These are phyloP conservation scores for Strix aluco DNA, from an alignment of 2,113 vertebrate genomes.

Conservation along the genomic window DNA sequence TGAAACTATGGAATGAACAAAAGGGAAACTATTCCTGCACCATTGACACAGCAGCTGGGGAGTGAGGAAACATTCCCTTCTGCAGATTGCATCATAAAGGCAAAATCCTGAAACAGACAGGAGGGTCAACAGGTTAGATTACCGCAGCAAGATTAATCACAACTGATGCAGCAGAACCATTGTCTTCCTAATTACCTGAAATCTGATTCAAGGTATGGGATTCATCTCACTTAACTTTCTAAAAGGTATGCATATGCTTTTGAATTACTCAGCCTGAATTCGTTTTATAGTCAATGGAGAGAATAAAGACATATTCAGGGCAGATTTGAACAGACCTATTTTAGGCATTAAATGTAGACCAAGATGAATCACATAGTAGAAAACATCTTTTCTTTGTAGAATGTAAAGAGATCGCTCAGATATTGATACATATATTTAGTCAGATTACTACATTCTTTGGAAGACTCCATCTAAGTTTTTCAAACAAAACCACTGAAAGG, in stretches of 20 bases:
- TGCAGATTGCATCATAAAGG: background rate
- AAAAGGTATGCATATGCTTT: background rate
- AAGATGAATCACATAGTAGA: background rate
- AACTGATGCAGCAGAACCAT: background rate
- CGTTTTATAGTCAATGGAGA: background rate
- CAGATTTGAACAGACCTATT: background rate
- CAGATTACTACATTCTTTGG: background rate
- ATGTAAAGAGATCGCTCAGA: background rate
- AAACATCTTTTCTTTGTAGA: background rate
- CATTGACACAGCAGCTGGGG: rapidly evolving
- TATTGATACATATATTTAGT: background rate
- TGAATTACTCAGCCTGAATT: background rate
- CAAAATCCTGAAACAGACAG: background rate
- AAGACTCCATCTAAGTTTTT: background rate
- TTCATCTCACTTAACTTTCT: background rate
- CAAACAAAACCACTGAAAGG: background rate
- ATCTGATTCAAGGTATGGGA: background rate
- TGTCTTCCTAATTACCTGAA: background rate
- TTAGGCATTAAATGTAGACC: background rate
- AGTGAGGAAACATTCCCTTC: background rate
- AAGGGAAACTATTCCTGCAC: background rate
- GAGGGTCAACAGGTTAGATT: background rate
- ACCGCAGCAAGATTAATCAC: background rate
- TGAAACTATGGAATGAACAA: background rate
- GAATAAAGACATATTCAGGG: background rate